Conservation (phyloP, 2,888 invertebrate genomes). For the Amphipyra berbera region DNA sequence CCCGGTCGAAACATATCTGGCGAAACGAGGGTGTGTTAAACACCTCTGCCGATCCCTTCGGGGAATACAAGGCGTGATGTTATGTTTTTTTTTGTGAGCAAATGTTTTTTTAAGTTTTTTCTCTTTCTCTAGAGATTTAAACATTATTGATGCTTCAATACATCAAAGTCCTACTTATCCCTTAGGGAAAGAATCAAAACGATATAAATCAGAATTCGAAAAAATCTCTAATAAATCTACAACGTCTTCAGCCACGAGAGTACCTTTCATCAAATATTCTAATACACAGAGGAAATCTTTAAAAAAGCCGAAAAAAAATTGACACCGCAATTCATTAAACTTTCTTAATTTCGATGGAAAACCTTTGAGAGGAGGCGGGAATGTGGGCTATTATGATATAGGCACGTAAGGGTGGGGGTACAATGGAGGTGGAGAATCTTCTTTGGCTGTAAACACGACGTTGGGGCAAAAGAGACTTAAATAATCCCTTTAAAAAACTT, state of each 20-base stretch:
- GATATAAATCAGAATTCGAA: constrained; percentile 1
- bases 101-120: too few species aligned
- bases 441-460: constrained; percentile 34
- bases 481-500: too few species aligned
- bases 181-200: constrained; percentile 29
- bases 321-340: constrained; percentile 66
- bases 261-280: constrained; percentile 36
- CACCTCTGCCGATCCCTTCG: too few species aligned
- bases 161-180: constrained; percentile 12
- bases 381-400: constrained; percentile 58
- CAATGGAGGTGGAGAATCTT: constrained; percentile 44
- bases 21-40: too few species aligned
- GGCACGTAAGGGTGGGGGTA: constrained; percentile 34
- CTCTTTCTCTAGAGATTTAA: too few species aligned
- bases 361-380: constrained; percentile 53
- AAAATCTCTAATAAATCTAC: constrained; percentile 3
- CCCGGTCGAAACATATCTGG: too few species aligned
- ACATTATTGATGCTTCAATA: too few species aligned
- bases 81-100: too few species aligned
- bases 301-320: constrained; percentile 36
- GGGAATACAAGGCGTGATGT: too few species aligned
- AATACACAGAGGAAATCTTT: constrained; percentile 49
- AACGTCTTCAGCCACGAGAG: constrained; percentile 13
- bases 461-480: constrained; percentile 30
- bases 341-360: constrained; percentile 68